Conservation (phyloP, 1,140 invertebrate species). For the Megalonaias nervosa region DNA sequence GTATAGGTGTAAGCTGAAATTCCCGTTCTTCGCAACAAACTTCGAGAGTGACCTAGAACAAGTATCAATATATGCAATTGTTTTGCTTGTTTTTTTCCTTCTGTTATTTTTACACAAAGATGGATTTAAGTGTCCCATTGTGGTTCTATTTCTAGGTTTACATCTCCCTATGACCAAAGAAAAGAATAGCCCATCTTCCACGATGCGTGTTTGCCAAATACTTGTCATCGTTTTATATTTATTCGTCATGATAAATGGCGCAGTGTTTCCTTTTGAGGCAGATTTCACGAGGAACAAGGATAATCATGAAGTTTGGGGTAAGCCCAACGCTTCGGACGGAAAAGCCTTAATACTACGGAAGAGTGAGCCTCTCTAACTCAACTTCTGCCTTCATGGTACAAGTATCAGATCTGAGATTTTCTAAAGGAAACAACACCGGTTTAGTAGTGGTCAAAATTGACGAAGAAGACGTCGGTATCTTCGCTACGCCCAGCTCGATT, state of each 20-base stretch:
- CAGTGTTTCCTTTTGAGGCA: conserved; percentile 14
- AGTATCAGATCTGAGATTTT: conserved; percentile 27
- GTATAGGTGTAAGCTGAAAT: too few species aligned
- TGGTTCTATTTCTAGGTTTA: too few species aligned
- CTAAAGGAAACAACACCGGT: conserved; percentile 30
- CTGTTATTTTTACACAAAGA: too few species aligned
- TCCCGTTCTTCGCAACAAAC: too few species aligned
- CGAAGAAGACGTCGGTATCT: conserved; percentile 3
- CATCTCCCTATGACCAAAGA: too few species aligned
- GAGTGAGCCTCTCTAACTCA: conserved; percentile 4
- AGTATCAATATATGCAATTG: too few species aligned
- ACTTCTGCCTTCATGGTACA: conserved; percentile 22
- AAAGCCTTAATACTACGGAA: conserved; percentile 21
- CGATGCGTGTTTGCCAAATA: neutral
- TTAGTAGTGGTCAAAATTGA: conserved; percentile 20
- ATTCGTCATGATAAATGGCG: neutral
- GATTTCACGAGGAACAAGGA: conserved; percentile 20
- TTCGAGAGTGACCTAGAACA: too few species aligned
- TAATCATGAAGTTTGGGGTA: conserved; percentile 31
- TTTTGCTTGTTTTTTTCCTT: conserved; percentile 6
- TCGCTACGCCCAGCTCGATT: conserved; percentile 2
- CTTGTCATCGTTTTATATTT: neutral
- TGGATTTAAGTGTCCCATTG: too few species aligned
- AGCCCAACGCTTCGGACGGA: conserved; percentile 25
- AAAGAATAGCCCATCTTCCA: too few species aligned